Evolutionary conservation across 1,140 invertebrate species (phyloP), one percentile per base, ranked within the genome.

Genomic region (Aphelenchoides besseyi): DNA sequence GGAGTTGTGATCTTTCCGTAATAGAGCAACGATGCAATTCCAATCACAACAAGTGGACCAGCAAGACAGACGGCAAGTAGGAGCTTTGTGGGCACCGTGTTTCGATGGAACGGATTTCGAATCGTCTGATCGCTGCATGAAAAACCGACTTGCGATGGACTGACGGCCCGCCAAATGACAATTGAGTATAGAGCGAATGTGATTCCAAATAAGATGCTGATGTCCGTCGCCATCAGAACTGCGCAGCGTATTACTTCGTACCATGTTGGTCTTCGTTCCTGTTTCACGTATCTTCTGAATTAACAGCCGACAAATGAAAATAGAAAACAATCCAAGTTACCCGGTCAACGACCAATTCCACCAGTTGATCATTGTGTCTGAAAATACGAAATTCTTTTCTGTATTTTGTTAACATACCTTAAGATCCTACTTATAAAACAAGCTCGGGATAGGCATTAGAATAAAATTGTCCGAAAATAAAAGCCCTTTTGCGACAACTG

Each of bases 71-170:
- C 26, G 28, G 30, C n/a, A 0, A 69, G 53, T 0, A 69, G 67
- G 1, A 63, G 28, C 9, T 66, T 69, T 28, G 73, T 74, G 5
- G 73, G 57, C 16, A 74, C 57, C 12, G 73, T 76, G 57, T 74
- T 77, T 23, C 63, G 32, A 8, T 54, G 3, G 18, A 69, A 71
- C 29, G 70, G 69, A 16, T 73, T 23, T 41, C 33, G 72, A 9
- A 74, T 75, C 18, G 16, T 48, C 53, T 23, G n/a, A 32, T 74
- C 73, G 36, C 64, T 57, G 48, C 73, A 74, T 26, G 62, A 76
- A 61, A 74, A 74, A 18, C 73, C 73, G 3, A 59, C 5, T 33
- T 59, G 55, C 5, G 5, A 8, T 12, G 55, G 55, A 23, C 55
- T 59, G 12, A 59, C 55, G 12, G 55, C 55, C 5, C 55, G 55